These are phyloP conservation scores for Erythrocercus mccallii DNA, from an alignment of 2,113 vertebrate genomes.

Conservation along the genomic window DNA sequence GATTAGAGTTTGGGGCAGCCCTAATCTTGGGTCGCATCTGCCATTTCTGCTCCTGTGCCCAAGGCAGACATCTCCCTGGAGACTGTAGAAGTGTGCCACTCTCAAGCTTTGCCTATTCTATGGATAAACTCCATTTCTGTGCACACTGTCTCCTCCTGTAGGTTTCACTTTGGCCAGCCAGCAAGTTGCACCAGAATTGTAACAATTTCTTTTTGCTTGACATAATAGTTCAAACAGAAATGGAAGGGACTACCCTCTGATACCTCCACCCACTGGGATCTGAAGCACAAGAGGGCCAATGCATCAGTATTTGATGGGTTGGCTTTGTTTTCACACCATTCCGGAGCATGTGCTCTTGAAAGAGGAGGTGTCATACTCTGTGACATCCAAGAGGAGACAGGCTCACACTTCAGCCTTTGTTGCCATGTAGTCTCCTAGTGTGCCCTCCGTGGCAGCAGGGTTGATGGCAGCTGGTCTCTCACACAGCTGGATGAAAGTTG, in stretches of 20 bases:
- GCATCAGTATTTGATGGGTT: neutral
- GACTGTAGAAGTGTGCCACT: neutral
- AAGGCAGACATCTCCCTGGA: neutral
- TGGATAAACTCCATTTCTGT: neutral
- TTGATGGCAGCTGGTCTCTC: neutral
- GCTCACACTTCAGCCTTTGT: neutral
- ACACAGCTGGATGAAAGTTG: neutral
- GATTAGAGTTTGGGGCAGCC: neutral
- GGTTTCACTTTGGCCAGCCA: neutral
- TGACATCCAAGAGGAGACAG: neutral
- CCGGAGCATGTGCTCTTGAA: rapidly evolving
- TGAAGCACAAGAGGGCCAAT: neutral
- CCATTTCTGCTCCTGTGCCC: neutral
- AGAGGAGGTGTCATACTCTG: neutral
- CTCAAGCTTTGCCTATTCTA: neutral
- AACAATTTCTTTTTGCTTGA: neutral
- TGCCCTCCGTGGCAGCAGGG: rapidly evolving
- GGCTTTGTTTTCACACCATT: neutral
- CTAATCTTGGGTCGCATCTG: neutral
- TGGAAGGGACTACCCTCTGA: neutral
- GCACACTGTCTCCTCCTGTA: neutral
- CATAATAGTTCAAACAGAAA: neutral
- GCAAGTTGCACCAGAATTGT: neutral
- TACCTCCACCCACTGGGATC: neutral
- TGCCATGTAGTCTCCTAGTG: neutral